Evolutionary conservation across 2,797 vertebrate species (phyloP), one percentile per base, ranked within the genome.

Genomic region (Gadopsis marmoratus): DNA sequence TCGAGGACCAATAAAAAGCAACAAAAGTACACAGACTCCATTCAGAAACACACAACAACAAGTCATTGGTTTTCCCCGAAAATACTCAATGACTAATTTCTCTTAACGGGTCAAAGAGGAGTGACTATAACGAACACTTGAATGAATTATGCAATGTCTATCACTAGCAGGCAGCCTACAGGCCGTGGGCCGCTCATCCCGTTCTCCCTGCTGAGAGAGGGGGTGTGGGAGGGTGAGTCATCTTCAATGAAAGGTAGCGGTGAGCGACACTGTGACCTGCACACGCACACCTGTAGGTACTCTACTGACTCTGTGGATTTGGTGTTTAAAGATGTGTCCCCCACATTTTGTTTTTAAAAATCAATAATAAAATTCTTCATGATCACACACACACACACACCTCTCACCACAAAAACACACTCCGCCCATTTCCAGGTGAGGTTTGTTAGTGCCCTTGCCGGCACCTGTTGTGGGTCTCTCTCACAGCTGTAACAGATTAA

Each of bases 141-240:
- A 65, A 86, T 67, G 43, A 83, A 81, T 86, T 71, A 75, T 76
- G 78, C 50, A 86, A 88, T 2, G 41, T 8, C 62, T 81, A 60
- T 69, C 71, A 73, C 82, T 56, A 71, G 31, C 14, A 33, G 26
- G 61, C 77, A 77, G 79, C 87, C 78, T 65, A 73, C 74, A 72
- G 69, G 60, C 65, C 17, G 17, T 74, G 68, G 83, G 85, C 82
- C 76, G 82, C 64, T 69, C 56, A 85, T 92, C 83, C 84, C 71
- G 60, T 81, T 89, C 77, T 87, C 77, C 64, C 60, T 65, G 71
- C 71, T 68, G 74, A 11, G 37, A 37, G 37, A 37, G 35, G 65
- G 45, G 71, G 59, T 70, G 76, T 5, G 63, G 56, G 67, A 54
- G 78, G 73, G 43, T 91, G 93, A 95, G 80, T 95, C 92, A 95